These are phyloP conservation scores for Craseonycteris thonglongyai DNA, from an alignment of 2,113 vertebrate genomes.

Conservation along the genomic window DNA sequence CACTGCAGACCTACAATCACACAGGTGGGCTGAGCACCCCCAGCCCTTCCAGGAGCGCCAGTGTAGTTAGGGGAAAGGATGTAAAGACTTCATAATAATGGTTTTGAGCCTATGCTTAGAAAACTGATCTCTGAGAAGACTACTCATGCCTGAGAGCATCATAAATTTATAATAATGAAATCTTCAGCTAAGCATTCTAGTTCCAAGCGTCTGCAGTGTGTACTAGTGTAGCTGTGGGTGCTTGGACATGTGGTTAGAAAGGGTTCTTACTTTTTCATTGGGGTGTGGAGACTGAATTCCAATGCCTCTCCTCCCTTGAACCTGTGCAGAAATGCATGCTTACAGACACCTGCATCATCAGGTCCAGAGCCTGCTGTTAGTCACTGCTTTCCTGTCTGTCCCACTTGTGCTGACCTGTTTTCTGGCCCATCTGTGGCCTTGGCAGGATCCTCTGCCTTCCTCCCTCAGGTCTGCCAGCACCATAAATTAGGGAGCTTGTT, in stretches of 20 bases:
- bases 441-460: slow-evolving; percentile 5
- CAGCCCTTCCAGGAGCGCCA: not conserved
- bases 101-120: not conserved
- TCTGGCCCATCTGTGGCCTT: slow-evolving; percentile 45
- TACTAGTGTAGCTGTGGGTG: not conserved
- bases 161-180: not conserved
- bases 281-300: not conserved
- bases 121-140: not conserved
- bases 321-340: not conserved
- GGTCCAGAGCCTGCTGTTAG: not conserved
- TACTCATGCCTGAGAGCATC: not conserved
- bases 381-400: not conserved
- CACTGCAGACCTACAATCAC: not conserved
- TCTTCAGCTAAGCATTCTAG: not conserved
- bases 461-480: not conserved
- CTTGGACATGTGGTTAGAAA: not conserved
- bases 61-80: not conserved
- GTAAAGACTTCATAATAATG: not conserved
- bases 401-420: slow-evolving; percentile 13
- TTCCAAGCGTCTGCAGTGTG: not conserved
- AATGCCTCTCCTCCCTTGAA: not conserved
- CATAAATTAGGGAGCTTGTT: not conserved
- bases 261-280: not conserved
- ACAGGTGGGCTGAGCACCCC: not conserved
- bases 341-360: not conserved